Evolutionary conservation across 2,113 vertebrate genomes (phyloP).

Genomic region (Psettodes erumei): DNA sequence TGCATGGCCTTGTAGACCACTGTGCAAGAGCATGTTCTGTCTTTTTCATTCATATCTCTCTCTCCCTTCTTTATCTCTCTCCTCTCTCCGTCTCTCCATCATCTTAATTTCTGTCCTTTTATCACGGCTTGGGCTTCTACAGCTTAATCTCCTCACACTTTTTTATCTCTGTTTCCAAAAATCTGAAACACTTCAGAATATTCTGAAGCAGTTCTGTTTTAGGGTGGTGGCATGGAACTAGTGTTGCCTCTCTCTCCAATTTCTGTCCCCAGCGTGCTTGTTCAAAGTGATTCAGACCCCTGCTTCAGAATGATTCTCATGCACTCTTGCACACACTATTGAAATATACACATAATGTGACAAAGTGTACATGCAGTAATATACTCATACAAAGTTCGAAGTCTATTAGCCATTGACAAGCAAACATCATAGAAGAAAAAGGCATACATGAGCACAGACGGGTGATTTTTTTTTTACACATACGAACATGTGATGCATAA

Average conservation of each 20-base stretch:
- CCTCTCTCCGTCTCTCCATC: neutral
- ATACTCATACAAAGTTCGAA: neutral
- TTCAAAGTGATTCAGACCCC: slow-evolving; percentile 87
- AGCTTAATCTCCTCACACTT: slow-evolving; percentile 87
- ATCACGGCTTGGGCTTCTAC: slow-evolving; percentile 91
- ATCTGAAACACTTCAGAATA: slow-evolving; percentile 95
- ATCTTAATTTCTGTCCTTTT: slow-evolving; percentile 69
- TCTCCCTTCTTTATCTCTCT: slow-evolving; percentile 37
- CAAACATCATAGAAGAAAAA: slow-evolving; percentile 21
- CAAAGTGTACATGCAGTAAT: slow-evolving; percentile 16
- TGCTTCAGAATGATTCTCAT: slow-evolving; percentile 92
- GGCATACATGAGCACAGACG: slow-evolving; percentile 29
- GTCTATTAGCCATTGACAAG: neutral
- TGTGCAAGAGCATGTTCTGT: slow-evolving; percentile 72
- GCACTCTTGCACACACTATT: slow-evolving; percentile 32
- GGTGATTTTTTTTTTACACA: neutral
- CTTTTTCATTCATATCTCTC: slow-evolving; percentile 50
- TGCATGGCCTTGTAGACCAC: slow-evolving; percentile 79
- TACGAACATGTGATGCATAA: slow-evolving; percentile 58
- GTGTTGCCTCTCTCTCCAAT: slow-evolving; percentile 94
- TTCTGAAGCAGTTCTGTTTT: slow-evolving; percentile 99
- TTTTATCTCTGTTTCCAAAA: slow-evolving; percentile 80
- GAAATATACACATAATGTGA: neutral
- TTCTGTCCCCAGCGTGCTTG: slow-evolving; percentile 93
- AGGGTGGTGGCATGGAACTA: slow-evolving; percentile 99